Conservation (phyloP, 2,888 invertebrate genomes). For the Cephus pygmeus region DNA sequence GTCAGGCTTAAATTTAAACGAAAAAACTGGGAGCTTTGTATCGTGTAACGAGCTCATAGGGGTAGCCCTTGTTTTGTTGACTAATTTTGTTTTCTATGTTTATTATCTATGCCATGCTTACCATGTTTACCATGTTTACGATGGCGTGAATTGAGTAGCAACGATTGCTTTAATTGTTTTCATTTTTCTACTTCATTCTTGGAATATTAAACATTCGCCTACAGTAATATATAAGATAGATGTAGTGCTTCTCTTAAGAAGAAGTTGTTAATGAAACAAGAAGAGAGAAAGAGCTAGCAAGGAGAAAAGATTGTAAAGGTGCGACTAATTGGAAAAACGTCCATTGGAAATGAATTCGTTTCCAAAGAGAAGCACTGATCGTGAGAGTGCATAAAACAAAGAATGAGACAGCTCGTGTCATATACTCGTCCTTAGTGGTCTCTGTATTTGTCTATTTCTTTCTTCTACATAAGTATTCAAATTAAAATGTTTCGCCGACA, state of each 20-base stretch:
- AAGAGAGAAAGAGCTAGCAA: background rate
- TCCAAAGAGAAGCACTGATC: background rate
- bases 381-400: background rate
- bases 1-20: background rate
- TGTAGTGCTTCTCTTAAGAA: background rate
- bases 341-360: background rate
- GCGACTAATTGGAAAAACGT: background rate
- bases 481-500: conserved; percentile 38
- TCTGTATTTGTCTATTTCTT: conserved; percentile 2
- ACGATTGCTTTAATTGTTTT: background rate
- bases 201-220: background rate
- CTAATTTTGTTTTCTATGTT: conserved; percentile 10
- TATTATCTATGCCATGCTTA: background rate
- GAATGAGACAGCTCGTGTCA: too few relatives aligned
- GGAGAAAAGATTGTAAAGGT: background rate
- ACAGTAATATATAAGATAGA: background rate
- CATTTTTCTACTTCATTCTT: background rate
- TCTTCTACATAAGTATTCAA: conserved; percentile 46
- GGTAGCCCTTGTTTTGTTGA: conserved; percentile 13
- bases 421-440: too few relatives aligned
- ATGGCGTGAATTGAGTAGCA: background rate
- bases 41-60: conserved; percentile 11
- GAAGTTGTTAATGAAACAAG: background rate
- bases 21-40: conserved; percentile 22
- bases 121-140: conserved; percentile 5